Evolutionary conservation across 1,140 invertebrate species (phyloP), one percentile per base, ranked within the genome.

Genomic region (Sitobion miscanthi): DNA sequence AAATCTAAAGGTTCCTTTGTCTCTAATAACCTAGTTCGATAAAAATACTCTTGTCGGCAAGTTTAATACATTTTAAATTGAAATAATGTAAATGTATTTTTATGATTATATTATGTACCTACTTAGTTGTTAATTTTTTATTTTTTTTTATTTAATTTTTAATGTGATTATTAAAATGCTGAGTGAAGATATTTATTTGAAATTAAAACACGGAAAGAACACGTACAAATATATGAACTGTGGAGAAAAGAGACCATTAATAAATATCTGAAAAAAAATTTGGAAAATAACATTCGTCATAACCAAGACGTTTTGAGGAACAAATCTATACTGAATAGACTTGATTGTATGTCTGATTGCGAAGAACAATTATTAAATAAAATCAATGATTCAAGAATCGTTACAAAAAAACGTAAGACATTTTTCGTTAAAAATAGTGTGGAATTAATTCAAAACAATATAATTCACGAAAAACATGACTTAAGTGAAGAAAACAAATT

Each of bases 171-270:
- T n/a, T n/a, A 4, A n/a, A 77, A 49, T 87, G 14, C 11, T 49
- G 85, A 4, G 20, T 38, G 3, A 52, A 91, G 90, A 83, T 91
- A n/a, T 38, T 35, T 91, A 17, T 82, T n/a, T 35, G n/a, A 91
- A 17, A 47, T 91, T 35, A 91, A 91, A 83, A 6, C 17, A 1
- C 45, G 90, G 20, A 91, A 91, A 91, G 25, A 52, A 35, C 54
- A 82, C 14, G 30, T 20, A 25, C 83, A 91, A 91, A 11, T 91
- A 23, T 91, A 91, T 83, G 69, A 91, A 35, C 23, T 2, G 5
- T 91, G 90, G 90, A 77, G 90, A 47, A 91, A 83, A 52, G 90
- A 91, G 6, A 83, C 77, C 8, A 91, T 1, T 14, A 82, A 83
- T 52, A 11, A 6, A 35, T 49, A 82, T 35, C 47, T 83, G 21